Conservation (phyloP, 2,888 invertebrate genomes). For the Schizaphis graminum region DNA sequence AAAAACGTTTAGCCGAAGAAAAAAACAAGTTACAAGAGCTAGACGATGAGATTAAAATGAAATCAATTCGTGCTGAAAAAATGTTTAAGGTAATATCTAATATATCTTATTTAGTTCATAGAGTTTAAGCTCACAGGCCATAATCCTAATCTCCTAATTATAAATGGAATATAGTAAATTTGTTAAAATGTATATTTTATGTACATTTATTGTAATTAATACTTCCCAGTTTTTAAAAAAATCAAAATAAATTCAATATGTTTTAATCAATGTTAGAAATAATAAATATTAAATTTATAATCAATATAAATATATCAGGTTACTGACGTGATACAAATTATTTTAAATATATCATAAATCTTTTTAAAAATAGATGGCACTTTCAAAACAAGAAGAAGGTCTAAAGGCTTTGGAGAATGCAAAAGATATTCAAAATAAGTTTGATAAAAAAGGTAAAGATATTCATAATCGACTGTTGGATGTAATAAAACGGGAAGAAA, state of each 20-base stretch:
- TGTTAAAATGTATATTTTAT: not conserved
- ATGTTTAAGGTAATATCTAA: slow-evolving; percentile 36
- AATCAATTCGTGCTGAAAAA: slow-evolving; percentile 58
- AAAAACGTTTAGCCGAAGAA: slow-evolving; percentile 45
- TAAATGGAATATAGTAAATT: not conserved
- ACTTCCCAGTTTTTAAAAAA: not conserved
- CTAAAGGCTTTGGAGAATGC: slow-evolving; percentile 55
- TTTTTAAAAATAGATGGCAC: slow-evolving; percentile 36
- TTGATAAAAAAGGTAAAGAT: slow-evolving; percentile 57
- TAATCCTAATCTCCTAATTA: not conserved
- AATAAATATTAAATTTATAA: too few relatives aligned
- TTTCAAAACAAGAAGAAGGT: slow-evolving; percentile 61
- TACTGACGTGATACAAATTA: not conserved
- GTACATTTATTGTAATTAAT: not conserved
- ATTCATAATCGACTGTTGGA: slow-evolving; percentile 49
- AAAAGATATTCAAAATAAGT: slow-evolving; percentile 62
- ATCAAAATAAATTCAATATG: not conserved
- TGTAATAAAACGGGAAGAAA: slow-evolving; percentile 53
- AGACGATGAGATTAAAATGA: slow-evolving; percentile 59
- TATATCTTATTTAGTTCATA: not conserved
- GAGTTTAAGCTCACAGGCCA: not conserved
- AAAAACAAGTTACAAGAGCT: slow-evolving; percentile 33
- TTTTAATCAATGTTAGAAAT: too few relatives aligned
- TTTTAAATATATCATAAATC: not conserved
- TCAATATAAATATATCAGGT: not conserved